Evolutionary conservation across 1,140 invertebrate species (phyloP).

Genomic region (Ephestia elutella): DNA sequence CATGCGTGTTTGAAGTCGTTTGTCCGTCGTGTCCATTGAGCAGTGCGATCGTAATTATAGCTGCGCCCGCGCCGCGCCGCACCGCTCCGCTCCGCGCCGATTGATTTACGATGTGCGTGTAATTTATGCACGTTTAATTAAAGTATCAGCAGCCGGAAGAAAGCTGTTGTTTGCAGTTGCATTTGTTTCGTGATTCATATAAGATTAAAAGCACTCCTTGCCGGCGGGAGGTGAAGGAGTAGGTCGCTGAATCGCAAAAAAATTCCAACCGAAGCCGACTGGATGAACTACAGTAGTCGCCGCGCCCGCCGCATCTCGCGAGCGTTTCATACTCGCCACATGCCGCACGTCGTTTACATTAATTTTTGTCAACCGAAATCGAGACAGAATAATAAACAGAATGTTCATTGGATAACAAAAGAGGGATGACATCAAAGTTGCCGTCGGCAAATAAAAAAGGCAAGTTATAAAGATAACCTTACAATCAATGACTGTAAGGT

Average conservation of each 20-base stretch:
- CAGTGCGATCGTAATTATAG: slow-evolving; percentile 11
- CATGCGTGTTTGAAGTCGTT: slow-evolving; percentile 25
- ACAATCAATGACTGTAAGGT: too few relatives aligned
- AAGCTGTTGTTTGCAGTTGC: slow-evolving; percentile 1
- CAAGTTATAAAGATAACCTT: too few relatives aligned
- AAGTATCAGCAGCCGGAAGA: slow-evolving; percentile 52
- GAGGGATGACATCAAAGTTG: too few relatives aligned
- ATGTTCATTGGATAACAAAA: too few relatives aligned
- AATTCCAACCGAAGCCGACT: too few relatives aligned
- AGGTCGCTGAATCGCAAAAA: not conserved
- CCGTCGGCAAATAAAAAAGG: too few relatives aligned
- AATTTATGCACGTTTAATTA: slow-evolving; percentile 63
- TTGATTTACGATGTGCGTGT: slow-evolving; percentile 37
- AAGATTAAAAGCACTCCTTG: not conserved
- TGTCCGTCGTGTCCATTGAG: slow-evolving; percentile 19
- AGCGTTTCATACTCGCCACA: not conserved
- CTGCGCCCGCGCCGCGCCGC: slow-evolving; percentile 13
- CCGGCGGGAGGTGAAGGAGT: too few relatives aligned
- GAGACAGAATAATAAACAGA: too few relatives aligned
- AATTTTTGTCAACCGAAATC: not conserved
- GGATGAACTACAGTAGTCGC: not conserved
- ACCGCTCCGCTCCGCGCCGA: slow-evolving; percentile 18
- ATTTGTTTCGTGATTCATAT: not conserved
- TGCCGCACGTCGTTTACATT: not conserved
- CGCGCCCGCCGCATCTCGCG: not conserved